A percentile compares a stretch with the other conserved stretches of the same genome.
Conservation (phyloP, 1,140 invertebrate species). For the Heterodera carotae region DNA sequence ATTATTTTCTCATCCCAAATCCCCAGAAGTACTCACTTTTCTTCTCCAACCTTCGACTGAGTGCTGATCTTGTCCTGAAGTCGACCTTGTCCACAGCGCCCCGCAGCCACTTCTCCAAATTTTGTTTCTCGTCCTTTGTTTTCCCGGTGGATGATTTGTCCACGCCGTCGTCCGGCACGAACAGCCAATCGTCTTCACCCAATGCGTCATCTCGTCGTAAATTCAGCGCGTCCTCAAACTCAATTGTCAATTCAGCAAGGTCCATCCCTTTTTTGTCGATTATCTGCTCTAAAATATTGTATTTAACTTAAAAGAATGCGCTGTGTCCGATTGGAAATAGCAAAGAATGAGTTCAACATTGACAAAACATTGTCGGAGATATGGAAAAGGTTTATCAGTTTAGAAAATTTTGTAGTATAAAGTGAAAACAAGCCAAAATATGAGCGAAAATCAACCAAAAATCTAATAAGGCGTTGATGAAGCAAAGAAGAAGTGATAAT, state of each 20-base stretch:
- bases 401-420: too few species aligned
- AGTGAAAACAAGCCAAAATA: too few species aligned
- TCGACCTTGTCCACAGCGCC: conserved; percentile 41
- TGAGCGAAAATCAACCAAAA: too few species aligned
- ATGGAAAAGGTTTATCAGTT: too few species aligned
- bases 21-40: conserved; percentile 34
- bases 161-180: conserved; percentile 10
- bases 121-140: conserved; percentile 23
- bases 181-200: conserved; percentile 43
- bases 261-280: too few species aligned
- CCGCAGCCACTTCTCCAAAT: conserved; percentile 38
- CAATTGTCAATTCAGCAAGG: conserved; percentile 24
- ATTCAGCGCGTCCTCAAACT: conserved; percentile 25
- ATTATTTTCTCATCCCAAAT: not conserved
- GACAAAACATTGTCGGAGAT: too few species aligned
- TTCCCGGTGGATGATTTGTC: conserved; percentile 3
- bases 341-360: too few species aligned
- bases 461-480: too few species aligned
- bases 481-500: too few species aligned
- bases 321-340: too few species aligned
- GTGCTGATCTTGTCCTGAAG: conserved; percentile 36
- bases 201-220: conserved; percentile 20
- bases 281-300: too few species aligned
- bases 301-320: too few species aligned
- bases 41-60: conserved; percentile 39